These are phyloP conservation scores for Pycnonotus jocosus DNA, from an alignment of 2,113 vertebrate genomes.

Conservation along the genomic window DNA sequence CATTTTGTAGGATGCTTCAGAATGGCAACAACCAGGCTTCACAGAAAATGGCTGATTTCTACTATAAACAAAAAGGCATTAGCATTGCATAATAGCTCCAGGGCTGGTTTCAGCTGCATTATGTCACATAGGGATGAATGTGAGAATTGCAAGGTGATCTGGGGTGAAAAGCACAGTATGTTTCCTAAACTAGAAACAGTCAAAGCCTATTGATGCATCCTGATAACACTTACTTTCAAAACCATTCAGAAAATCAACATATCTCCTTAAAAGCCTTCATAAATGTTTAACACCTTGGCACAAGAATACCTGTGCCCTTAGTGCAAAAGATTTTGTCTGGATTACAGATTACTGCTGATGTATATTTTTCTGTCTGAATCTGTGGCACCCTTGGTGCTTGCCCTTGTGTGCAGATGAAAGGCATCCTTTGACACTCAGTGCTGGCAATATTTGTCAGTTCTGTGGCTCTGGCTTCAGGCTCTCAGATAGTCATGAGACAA, in stretches of 20 bases:
- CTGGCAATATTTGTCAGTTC: slow-evolving; percentile 12
- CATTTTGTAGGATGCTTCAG: background rate
- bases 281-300: background rate
- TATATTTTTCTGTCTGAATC: background rate
- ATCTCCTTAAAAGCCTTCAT: background rate
- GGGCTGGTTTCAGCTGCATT: slow-evolving; percentile 48
- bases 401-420: background rate
- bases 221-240: background rate
- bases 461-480: background rate
- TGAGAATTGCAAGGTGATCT: slow-evolving; percentile 55
- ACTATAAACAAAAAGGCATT: slow-evolving; percentile 37
- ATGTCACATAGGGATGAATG: slow-evolving; percentile 44
- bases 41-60: slow-evolving; percentile 33
- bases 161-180: slow-evolving; percentile 44
- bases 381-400: background rate
- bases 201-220: background rate
- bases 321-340: background rate
- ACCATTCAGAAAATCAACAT: background rate
- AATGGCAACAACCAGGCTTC: background rate
- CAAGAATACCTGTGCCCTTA: background rate
- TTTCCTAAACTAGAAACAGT: background rate
- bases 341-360: background rate
- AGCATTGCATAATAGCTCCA: slow-evolving; percentile 45
- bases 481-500: slow-evolving; percentile 27
- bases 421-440: background rate